Base-by-base conservation (phyloP, 2,888 invertebrate species). In the Pecten maximus region DNA sequence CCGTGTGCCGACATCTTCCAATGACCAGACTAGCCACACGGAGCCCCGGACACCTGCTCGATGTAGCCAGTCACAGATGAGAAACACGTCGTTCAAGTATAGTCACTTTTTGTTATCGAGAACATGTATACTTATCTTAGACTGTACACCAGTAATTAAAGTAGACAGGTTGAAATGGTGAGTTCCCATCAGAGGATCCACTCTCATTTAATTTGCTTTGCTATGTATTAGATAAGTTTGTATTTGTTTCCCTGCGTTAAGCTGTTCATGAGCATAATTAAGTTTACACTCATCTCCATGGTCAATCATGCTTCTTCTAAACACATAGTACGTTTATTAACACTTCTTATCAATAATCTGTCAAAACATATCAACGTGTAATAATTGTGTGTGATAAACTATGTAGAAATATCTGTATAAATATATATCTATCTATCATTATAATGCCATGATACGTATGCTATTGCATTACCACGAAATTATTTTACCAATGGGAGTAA, bases 1-100 rank as follows among this genome's bases (percentile, higher is more conserved):
- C 74, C 35, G 74, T 74, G 0, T 35, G 74, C 28, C 74, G 74
- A 35, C 74, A 74, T 35, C 54, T 23, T 54, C 54, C 74, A 15
- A 35, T 74, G 74, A 35, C 74, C 74, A 35, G 74, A 74, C 74
- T 74, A 35, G 74, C 74, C 74, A 74, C 74, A 74, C 74, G 28
- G 10, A 10, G 74, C 35, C 6, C 10, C 28, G 74, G 74, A 74
- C 74, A 74, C 74, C 74, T 74, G 74, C 74, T 10, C 74, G 35
- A 16, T 74, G 74, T 74, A 74, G 74, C 74, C 74, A 74, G 35
- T 74, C 74, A 74, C 74, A 74, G 74, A 6, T 35, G 8, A 74
- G 74, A 35, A 74, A 28, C 74, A 2, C 44, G 35, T 28, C 35
- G 19, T 23, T 74, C 28, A 35, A 35, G 28, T 35, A 74, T 35